A percentile compares a stretch with the other conserved stretches of the same genome.
Evolutionary conservation across 1,140 invertebrate species (phyloP).

Genomic region (Zaprionus davidi): DNA sequence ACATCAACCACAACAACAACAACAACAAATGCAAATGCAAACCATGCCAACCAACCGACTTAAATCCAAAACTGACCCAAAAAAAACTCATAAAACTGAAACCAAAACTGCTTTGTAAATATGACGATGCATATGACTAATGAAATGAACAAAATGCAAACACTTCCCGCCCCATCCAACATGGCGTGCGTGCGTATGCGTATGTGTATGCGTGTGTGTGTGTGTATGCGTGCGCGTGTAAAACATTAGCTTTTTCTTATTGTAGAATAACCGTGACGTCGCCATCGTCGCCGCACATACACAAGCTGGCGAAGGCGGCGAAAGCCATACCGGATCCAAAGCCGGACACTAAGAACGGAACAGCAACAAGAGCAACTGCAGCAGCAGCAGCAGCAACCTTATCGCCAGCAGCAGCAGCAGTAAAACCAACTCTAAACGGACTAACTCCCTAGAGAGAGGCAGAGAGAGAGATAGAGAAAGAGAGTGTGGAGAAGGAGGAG

Average conservation of each 20-base stretch:
- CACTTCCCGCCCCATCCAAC: conserved; percentile 45
- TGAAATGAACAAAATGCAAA: conserved; percentile 17
- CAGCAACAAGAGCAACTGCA: conserved; percentile 17
- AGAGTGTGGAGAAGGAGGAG: neutral
- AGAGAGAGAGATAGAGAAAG: neutral
- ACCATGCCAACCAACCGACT: conserved; percentile 59
- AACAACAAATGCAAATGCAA: conserved; percentile 56
- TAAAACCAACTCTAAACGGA: conserved; percentile 37
- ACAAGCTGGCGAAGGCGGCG: conserved; percentile 76
- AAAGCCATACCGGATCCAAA: conserved; percentile 75
- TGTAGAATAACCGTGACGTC: conserved; percentile 83
- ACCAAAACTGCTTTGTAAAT: conserved; percentile 51
- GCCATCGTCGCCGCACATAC: conserved; percentile 82
- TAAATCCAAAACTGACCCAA: conserved; percentile 70
- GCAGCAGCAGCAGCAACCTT: conserved; percentile 31
- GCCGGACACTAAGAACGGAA: conserved; percentile 59
- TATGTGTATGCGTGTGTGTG: conserved; percentile 46
- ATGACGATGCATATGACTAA: conserved; percentile 36
- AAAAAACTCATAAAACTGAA: conserved; percentile 69
- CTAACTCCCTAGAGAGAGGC: neutral
- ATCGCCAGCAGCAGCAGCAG: conserved; percentile 26
- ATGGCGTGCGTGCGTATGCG: conserved; percentile 47
- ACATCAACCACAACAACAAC: conserved; percentile 63
- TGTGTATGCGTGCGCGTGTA: conserved; percentile 71
- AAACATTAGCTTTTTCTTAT: conserved; percentile 83